Conservation (phyloP, 1,140 invertebrate species). For the Globodera rostochiensis region DNA sequence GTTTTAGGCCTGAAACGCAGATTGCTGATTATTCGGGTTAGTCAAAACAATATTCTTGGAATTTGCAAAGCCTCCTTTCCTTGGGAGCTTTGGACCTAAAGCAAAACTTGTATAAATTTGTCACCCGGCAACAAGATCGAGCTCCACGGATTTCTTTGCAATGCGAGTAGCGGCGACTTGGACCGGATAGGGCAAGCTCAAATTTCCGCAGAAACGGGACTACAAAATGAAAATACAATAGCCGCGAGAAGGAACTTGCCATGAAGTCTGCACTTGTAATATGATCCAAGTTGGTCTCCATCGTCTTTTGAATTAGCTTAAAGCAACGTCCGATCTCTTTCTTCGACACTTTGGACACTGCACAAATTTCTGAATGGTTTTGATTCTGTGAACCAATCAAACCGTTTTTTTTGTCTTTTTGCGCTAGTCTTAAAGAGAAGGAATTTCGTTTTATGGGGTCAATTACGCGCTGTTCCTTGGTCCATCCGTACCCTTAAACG, state of each 20-base stretch:
- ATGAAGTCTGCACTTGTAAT: slow-evolving; percentile 99
- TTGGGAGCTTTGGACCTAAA: too few species aligned
- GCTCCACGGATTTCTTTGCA: slow-evolving; percentile 89
- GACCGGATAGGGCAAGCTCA: slow-evolving; percentile 81
- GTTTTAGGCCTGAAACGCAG: too few species aligned
- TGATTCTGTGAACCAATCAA: too few species aligned
- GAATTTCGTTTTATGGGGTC: neutral
- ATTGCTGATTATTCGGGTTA: too few species aligned
- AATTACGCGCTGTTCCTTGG: neutral
- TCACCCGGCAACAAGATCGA: slow-evolving; percentile 91
- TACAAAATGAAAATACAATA: slow-evolving; percentile 50
- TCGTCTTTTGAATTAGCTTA: slow-evolving; percentile 86
- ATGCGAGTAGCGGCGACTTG: slow-evolving; percentile 95
- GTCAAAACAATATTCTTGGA: too few species aligned
- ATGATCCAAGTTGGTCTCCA: slow-evolving; percentile 90
- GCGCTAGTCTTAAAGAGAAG: neutral
- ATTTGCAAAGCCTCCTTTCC: too few species aligned
- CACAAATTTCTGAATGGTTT: slow-evolving; percentile 81
- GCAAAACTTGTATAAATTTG: neutral
- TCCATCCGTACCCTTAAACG: slow-evolving; percentile 79
- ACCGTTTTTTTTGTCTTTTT: too few species aligned
- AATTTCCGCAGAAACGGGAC: slow-evolving; percentile 73
- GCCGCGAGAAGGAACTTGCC: slow-evolving; percentile 57
- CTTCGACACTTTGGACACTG: slow-evolving; percentile 96
- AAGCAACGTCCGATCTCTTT: slow-evolving; percentile 98